Base-by-base conservation (phyloP, 2,888 invertebrate species). In the Papilio demoleus region DNA sequence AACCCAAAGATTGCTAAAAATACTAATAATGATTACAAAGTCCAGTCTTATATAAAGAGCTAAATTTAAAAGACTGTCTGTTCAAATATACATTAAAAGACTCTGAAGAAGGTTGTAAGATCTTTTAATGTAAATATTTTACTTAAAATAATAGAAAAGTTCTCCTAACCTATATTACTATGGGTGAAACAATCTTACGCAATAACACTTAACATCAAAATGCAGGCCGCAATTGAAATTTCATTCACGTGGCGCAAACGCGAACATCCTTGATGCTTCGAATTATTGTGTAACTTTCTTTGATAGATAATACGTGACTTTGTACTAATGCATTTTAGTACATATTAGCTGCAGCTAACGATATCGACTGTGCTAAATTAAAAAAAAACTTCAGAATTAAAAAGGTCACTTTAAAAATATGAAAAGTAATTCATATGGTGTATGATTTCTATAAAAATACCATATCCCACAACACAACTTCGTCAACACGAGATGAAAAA, bases 201-300 rank as follows among this genome's bases (percentile, higher is more conserved):
- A 74, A 75, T 73, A 38, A 60, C 65, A 70, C 65, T 58, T 70
- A 67, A 71, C 45, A 66, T 53, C 75, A 72, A 74, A 81, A 90
- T 88, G 81, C 88, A 83, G 89, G 90, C 83, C 88, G 75, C 79
- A 79, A 88, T 90, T 87, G 79, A 78, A 77, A 88, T 77, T 73
- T 79, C 69, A 73, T 59, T 71, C 78, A 80, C 79, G 79, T 74
- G 72, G 75, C 82, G 82, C 84, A 83, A 77, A 73, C 79, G 73
- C 70, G 73, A 73, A 71, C 75, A 76, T 78, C 81, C 79, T 80
- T 80, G 79, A 84, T 82, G 78, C 77, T 78, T 83, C 80, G 75
- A 80, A 74, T 74, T 68, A 74, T 88, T 88, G 76, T 85, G 79
- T 80, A 87, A 88, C 68, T 72, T 72, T 71, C 73, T 76, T 76